These are phyloP conservation scores for Rhizomys pruinosus DNA, from an alignment of 2,113 vertebrate species.

Conservation along the genomic window DNA sequence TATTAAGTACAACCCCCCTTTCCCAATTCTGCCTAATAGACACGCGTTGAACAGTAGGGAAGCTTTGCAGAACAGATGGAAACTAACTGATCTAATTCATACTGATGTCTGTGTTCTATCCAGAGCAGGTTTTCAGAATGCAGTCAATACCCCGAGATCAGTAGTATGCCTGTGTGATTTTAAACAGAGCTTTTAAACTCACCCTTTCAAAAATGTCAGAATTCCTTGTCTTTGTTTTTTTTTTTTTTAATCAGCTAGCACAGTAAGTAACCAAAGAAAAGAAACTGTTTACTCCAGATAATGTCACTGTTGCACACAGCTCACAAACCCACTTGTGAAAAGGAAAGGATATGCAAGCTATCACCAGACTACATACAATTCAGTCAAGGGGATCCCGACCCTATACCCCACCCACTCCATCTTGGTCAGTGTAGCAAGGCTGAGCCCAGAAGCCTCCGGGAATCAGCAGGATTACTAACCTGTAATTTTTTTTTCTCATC, in stretches of 20 bases:
- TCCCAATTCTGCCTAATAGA: not conserved
- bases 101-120: not conserved
- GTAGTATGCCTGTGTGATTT: not conserved
- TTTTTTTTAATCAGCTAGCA: constrained; percentile 7
- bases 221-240: not conserved
- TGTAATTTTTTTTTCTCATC: constrained; percentile 27
- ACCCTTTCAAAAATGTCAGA: not conserved
- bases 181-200: constrained; percentile 22
- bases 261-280: not conserved
- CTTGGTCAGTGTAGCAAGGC: not conserved
- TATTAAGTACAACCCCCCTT: not conserved
- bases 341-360: not conserved
- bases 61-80: not conserved
- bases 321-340: not conserved
- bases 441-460: not conserved
- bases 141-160: not conserved
- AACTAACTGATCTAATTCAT: not conserved
- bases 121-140: constrained; percentile 50
- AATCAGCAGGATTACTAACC: constrained; percentile 19
- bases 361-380: constrained; percentile 38
- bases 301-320: not conserved
- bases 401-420: not conserved
- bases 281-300: constrained; percentile 28
- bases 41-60: constrained; percentile 12
- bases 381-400: not conserved